These are phyloP conservation scores for Eurois occulta DNA, from an alignment of 2,888 invertebrate genomes.

Conservation along the genomic window DNA sequence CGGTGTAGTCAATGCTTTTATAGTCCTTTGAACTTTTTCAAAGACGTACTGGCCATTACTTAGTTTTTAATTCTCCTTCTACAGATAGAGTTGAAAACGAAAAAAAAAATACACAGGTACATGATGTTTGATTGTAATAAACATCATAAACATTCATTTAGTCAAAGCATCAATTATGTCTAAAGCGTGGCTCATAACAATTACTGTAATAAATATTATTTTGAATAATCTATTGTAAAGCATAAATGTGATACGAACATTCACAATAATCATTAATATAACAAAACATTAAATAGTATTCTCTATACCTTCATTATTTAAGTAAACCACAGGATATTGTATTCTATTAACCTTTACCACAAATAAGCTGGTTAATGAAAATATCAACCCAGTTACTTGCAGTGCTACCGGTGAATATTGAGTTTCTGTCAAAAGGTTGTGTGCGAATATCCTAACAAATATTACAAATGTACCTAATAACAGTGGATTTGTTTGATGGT, in stretches of 20 bases:
- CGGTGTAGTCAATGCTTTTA: not conserved
- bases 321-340: conserved; percentile 25
- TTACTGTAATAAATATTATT: not conserved
- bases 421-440: not conserved
- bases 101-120: not conserved
- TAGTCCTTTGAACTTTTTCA: not conserved
- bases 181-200: not conserved
- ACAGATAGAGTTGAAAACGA: not conserved
- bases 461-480: too few relatives aligned
- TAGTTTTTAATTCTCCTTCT: not conserved
- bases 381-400: not conserved
- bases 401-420: not conserved
- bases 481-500: not conserved
- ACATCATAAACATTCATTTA: not conserved
- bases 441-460: not conserved
- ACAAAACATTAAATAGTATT: not conserved
- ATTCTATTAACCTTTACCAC: conserved; percentile 21
- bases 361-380: conserved; percentile 10
- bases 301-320: conserved; percentile 19
- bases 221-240: not conserved
- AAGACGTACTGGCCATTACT: not conserved
- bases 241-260: not conserved
- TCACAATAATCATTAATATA: conserved; percentile 11
- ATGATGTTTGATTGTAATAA: not conserved
- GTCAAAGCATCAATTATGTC: not conserved